Evolutionary conservation across 1,140 invertebrate genomes (phyloP).

Genomic region (Potamilus streckersoni): DNA sequence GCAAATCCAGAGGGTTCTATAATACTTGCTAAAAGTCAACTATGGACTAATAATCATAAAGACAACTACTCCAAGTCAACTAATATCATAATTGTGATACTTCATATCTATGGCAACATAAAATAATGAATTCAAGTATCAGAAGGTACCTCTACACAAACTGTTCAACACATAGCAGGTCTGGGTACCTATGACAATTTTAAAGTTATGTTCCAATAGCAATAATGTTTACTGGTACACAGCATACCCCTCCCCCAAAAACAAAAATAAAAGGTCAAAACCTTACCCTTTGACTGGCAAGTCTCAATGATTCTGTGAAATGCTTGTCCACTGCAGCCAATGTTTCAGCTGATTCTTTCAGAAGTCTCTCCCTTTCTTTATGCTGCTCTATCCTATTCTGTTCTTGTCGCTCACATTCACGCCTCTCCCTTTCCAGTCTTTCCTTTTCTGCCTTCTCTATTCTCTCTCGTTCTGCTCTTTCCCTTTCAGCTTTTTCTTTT

Average conservation of each 20-base stretch:
- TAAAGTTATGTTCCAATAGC: too few species aligned
- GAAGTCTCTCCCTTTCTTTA: conserved; percentile 68
- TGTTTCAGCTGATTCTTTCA: conserved; percentile 54
- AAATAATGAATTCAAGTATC: too few species aligned
- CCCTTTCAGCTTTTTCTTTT: conserved; percentile 71
- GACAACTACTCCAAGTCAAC: too few species aligned
- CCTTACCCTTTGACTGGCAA: conserved; percentile 84
- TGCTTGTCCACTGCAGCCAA: conserved; percentile 84
- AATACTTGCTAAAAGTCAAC: too few species aligned
- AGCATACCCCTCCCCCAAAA: neutral
- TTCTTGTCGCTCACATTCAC: conserved; percentile 67
- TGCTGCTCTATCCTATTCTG: conserved; percentile 45
- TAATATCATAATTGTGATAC: too few species aligned
- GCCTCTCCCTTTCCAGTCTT: conserved; percentile 62
- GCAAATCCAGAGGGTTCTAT: too few species aligned
- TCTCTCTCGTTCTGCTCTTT: conserved; percentile 53
- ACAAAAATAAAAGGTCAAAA: neutral
- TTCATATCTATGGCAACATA: too few species aligned
- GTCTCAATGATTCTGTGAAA: conserved; percentile 87
- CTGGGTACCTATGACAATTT: too few species aligned
- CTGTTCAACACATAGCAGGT: neutral
- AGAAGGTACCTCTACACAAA: too few species aligned
- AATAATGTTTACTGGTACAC: neutral
- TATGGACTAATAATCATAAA: too few species aligned
- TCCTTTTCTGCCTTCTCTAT: conserved; percentile 32